Percentiles rank a stretch among this genome's conserved stretches.
phyloP scores from a whole-genome alignment of 2,113 vertebrate genomes.

The Casuarius casuarius region DNA sequence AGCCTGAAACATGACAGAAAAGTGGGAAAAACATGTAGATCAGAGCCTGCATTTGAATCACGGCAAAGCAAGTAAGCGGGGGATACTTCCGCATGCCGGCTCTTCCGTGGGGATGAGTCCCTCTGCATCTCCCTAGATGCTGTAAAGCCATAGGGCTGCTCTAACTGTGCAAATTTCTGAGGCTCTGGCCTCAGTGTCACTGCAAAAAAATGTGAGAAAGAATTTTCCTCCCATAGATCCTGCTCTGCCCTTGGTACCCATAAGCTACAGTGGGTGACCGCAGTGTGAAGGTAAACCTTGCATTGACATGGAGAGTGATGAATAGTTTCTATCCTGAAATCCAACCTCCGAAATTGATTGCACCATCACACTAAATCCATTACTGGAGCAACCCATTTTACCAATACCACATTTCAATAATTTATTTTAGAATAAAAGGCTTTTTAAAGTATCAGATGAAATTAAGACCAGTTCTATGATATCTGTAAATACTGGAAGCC shows the following conservation, averaged over 20 bases:
- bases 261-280: slow-evolving; percentile 28
- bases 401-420: slow-evolving; percentile 68
- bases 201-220: background rate
- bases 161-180: background rate
- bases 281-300: slow-evolving; percentile 53
- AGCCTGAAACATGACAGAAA: background rate
- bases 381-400: slow-evolving; percentile 57
- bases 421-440: slow-evolving; percentile 74
- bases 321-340: slow-evolving; percentile 71
- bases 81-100: background rate
- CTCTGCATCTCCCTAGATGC: background rate
- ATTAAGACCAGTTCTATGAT: slow-evolving; percentile 65
- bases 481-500: slow-evolving; percentile 71
- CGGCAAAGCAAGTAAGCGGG: rapidly evolving
- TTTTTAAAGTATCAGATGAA: slow-evolving; percentile 72
- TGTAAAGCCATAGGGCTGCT: background rate
- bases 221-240: background rate
- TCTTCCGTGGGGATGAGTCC: background rate
- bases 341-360: slow-evolving; percentile 72
- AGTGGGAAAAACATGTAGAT: background rate
- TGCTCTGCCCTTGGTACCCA: slow-evolving; percentile 3
- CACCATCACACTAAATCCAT: slow-evolving; percentile 64
- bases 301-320: slow-evolving; percentile 61
- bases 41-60: background rate
- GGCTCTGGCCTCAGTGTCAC: background rate